phyloP scores from a whole-genome alignment of 2,113 vertebrate species.

The Eubucco bourcierii region DNA sequence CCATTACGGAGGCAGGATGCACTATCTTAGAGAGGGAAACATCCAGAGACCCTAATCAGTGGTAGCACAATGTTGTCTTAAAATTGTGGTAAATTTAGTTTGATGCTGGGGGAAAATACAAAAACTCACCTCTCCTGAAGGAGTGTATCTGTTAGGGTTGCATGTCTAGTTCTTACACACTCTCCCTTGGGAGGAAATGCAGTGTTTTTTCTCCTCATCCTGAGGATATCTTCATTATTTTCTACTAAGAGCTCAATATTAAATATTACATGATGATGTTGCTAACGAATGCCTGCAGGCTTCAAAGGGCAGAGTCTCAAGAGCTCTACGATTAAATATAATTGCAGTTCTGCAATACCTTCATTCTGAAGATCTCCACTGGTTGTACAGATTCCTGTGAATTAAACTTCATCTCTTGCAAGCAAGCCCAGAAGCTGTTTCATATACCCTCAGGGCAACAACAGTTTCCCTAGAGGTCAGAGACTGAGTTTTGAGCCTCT shows the following conservation, averaged over 20 bases:
- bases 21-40: background rate
- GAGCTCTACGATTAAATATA: slow-evolving; percentile 43
- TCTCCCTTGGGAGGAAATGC: slow-evolving; percentile 1
- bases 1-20: background rate
- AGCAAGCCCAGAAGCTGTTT: background rate
- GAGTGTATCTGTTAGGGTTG: background rate
- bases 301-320: slow-evolving; percentile 52
- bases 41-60: background rate
- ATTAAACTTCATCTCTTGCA: background rate
- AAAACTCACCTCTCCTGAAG: background rate
- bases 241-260: slow-evolving; percentile 6
- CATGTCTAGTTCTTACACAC: background rate
- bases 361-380: background rate
- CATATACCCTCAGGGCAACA: background rate
- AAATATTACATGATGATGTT: background rate
- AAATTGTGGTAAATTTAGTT: slow-evolving; percentile 2
- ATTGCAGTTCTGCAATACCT: slow-evolving; percentile 4
- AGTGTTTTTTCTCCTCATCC: background rate
- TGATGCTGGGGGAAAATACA: background rate
- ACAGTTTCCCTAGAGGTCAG: background rate
- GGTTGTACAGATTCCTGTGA: background rate
- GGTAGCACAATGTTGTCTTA: background rate
- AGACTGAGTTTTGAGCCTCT: background rate
- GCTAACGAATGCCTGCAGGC: slow-evolving; percentile 51
- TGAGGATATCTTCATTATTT: slow-evolving; percentile 53